Evolutionary conservation across 2,888 invertebrate species (phyloP), one percentile per base, ranked within the genome.

Genomic region (Hylaea fasciaria): DNA sequence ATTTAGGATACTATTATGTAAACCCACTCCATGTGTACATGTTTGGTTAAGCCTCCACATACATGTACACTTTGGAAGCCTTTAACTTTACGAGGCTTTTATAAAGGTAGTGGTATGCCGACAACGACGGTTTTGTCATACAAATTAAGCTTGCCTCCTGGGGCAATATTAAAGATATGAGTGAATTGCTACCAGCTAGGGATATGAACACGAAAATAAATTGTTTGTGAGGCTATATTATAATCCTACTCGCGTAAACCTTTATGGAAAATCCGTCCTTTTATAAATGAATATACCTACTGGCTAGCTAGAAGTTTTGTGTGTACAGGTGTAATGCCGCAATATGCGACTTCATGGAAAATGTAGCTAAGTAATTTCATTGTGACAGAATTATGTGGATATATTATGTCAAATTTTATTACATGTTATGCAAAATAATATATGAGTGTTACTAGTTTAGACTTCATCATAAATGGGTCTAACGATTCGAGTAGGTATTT

Each of bases 101-200:
- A 16, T 28, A 44, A 57, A 62, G 45, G 59, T 50, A 59, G 59
- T 57, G n/a, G 57, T 51, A 44, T 61, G 48, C 58, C 46, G 45
- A 39, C 29, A 53, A 63, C 59, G 58, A 64, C 66, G 67, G 65
- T 64, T 69, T 65, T 67, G 62, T 73, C 69, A 70, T 66, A 68
- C 65, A 74, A 74, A 74, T 77, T 73, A 69, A 61, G 65, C 57
- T 58, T 49, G 43, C 44, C 49, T 49, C 57, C 46, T 68, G 65
- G 61, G 40, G 50, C 63, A 62, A 70, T 69, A 69, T 66, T 65
- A 54, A 66, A 62, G 58, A 45, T 48, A 57, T 47, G 44, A 49
- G 64, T 55, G 17, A 56, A 62, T 62, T 62, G 52, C 51, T 48
- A 60, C 65, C 64, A 66, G 66, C 59, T 62, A 59, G 56, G 60